Percentiles rank a stretch among this genome's conserved stretches.
Conservation (phyloP, 2,797 vertebrate species). For the Strix occidentalis region DNA sequence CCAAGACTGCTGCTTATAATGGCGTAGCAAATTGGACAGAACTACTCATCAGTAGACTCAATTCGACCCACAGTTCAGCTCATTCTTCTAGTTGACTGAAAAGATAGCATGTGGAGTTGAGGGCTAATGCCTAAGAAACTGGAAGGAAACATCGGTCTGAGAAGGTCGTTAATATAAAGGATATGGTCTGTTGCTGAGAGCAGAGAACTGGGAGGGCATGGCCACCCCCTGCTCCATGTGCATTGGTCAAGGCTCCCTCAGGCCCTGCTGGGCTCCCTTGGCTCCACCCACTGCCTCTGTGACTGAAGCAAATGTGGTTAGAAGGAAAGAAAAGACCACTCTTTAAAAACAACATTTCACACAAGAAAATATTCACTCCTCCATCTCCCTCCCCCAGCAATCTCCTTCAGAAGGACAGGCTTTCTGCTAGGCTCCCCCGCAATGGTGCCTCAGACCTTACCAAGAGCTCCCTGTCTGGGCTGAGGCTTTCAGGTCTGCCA, state of each 20-base stretch:
- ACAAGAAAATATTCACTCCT: neutral
- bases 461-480: neutral
- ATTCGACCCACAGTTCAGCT: neutral
- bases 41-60: neutral
- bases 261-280: neutral
- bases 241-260: neutral
- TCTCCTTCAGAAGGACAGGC: neutral
- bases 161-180: neutral
- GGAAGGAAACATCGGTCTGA: neutral
- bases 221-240: fast-evolving
- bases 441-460: neutral
- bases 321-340: neutral
- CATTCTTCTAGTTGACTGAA: neutral
- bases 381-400: too few relatives aligned
- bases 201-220: neutral
- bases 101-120: neutral
- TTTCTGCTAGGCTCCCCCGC: neutral
- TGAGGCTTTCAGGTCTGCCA: neutral
- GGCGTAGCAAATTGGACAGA: neutral
- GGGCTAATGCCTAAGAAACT: neutral
- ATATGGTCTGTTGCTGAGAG: fast-evolving
- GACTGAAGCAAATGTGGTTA: neutral
- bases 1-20: neutral
- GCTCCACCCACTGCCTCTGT: neutral
- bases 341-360: neutral